Conservation (phyloP, 2,797 vertebrate genomes). For the Podarcis siculus region DNA sequence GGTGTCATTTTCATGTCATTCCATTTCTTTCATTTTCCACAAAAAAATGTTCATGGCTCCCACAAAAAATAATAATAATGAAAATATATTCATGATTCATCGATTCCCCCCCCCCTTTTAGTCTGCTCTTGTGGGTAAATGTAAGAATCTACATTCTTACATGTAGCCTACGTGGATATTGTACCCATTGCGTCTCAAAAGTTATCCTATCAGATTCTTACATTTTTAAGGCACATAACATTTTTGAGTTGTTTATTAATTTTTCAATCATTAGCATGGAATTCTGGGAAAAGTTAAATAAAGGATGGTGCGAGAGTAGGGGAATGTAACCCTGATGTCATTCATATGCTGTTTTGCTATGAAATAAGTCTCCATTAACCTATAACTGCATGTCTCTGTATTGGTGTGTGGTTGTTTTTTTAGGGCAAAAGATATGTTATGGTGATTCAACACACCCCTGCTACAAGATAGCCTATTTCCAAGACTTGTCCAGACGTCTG, state of each 20-base stretch:
- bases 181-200: neutral
- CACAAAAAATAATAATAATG: neutral
- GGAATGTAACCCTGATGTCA: neutral
- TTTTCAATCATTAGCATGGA: neutral
- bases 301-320: neutral
- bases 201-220: neutral
- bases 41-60: neutral
- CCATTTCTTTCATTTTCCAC: neutral
- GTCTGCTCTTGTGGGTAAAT: neutral
- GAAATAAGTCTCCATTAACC: neutral
- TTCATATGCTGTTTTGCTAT: neutral
- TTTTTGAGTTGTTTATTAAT: neutral
- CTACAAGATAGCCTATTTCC: constrained; percentile 96
- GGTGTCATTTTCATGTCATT: no score
- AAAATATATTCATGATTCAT: neutral
- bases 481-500: constrained; percentile 89
- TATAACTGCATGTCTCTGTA: neutral
- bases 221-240: neutral
- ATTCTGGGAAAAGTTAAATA: no score
- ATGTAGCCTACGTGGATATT: neutral
- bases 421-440: constrained; percentile 92
- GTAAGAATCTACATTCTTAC: no score
- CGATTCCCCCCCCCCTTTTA: no score
- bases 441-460: constrained; percentile 82
- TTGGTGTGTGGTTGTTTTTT: neutral